Evolutionary conservation across 2,113 vertebrate species (phyloP), one percentile per base, ranked within the genome.

Genomic region (Apodemus speciosus): DNA sequence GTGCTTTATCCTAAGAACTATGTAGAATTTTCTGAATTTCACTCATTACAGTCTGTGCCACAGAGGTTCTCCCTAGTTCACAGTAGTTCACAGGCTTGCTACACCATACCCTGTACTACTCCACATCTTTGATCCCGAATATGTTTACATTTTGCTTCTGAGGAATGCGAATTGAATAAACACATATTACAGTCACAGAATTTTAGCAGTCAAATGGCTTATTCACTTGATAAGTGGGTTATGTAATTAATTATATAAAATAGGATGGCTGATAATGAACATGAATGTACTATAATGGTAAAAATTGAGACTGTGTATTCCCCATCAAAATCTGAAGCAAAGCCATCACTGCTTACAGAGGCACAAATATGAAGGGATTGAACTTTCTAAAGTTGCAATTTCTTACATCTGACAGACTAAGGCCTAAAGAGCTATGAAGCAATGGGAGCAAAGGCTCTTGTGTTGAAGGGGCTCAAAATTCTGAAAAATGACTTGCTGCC

Each of bases 401-500:
- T 92, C 76, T 96, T 85, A 23, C 76, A 93, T 58, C 77, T 15
- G 25, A 76, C 5, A 86, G 38, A 46, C 75, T n/a, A 49, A 92
- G 53, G 49, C 51, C 49, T 80, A 27, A 95, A 93, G 93, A 97
- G 58, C 91, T 95, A 94, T 79, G 69, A 96, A 95, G 85, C 40
- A 56, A 96, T n/a, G 14, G 32, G n/a, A 23, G 75, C 66, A 71
- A 64, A 94, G n/a, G 81, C 84, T 23, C 69, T 84, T 27, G 81
- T 64, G 64, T 38, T 27, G 58, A 93, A 94, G 72, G 69, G 10
- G 35, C 86, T 71, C 91, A 46, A 89, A 96, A 96, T 95, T 92
- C 94, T 92, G 81, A 96, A 97, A 95, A 97, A 96, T 93, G 89
- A 96, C 97, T 94, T 94, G 96, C 53, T 95, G 69, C 93, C 79